Base-by-base conservation (phyloP, 1,140 invertebrate genomes). In the Seison nebaliae region DNA sequence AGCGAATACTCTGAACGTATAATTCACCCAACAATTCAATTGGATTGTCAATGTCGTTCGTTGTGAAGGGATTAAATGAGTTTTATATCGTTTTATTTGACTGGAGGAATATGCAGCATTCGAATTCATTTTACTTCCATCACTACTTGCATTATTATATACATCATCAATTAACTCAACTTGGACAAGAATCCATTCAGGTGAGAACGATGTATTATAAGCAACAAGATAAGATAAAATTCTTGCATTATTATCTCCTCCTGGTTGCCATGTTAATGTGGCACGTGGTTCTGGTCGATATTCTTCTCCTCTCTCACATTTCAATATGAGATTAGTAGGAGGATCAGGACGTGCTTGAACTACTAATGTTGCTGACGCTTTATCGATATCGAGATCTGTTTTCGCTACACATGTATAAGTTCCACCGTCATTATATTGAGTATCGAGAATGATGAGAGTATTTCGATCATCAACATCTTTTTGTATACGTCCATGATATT, bases 181-280 rank as follows among this genome's bases (percentile, higher is more conserved):
- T 12, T 26, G 11, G 2, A 40, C 38, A 29, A 26, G 17, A 14
- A 35, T 30, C 38, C 38, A 40, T 29, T 40, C 38, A 30, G 30
- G 33, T 4, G 30, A 19, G 23, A 40, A 40, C 8, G 38, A 34
- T 20, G 38, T 42, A 16, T 42, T 42, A 24, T 36, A 42, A 32
- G 35, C 24, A 19, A 42, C 18, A 14, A 23, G 8, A 32, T 36
- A 42, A 30, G 35, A 12, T 7, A 36, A 24, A 31, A 42, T 35
- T 20, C 30, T 31, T 5, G 33, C 39, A 26, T 42, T 42, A 24
- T 42, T 42, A 30, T 42, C 39, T 18, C 39, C 39, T 20, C 37
- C 37, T 5, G 32, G 29, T n/a, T 22, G 35, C 31, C 32, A 34
- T 16, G 34, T 23, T 5, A 34, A 35, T 35, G 34, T 35, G 7